Evolutionary conservation across 2,888 invertebrate species (phyloP).

Genomic region (Pseudoips prasinana): DNA sequence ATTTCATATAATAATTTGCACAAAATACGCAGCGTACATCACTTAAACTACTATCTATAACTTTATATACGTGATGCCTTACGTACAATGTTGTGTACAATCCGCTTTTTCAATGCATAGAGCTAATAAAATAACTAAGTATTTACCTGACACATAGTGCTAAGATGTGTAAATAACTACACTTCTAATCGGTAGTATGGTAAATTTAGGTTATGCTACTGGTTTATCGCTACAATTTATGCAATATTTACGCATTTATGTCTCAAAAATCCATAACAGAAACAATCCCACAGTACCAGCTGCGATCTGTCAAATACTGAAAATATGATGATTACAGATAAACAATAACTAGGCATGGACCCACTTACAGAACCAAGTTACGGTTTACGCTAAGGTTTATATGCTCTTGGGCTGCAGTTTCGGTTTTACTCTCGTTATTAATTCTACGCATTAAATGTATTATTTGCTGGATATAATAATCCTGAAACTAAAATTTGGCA

Average conservation of each 20-base stretch:
- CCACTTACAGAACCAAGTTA: conserved; percentile 20
- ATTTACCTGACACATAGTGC: conserved; percentile 59
- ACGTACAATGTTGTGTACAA: conserved; percentile 26
- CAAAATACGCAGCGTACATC: conserved; percentile 13
- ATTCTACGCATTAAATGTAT: too few species aligned
- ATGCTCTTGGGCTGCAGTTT: too few species aligned
- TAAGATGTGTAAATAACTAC: conserved; percentile 15
- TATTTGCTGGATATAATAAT: too few species aligned
- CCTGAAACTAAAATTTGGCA: too few species aligned
- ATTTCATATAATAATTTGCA: conserved; percentile 21
- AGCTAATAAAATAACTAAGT: conserved; percentile 22
- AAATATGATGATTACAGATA: conserved; percentile 25
- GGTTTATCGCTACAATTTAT: conserved; percentile 22
- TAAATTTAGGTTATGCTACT: conserved; percentile 20
- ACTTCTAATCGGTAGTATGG: conserved; percentile 10
- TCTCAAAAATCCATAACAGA: conserved; percentile 57
- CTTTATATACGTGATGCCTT: conserved; percentile 12
- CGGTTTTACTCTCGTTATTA: too few species aligned
- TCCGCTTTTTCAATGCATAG: conserved; percentile 21
- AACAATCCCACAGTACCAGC: conserved; percentile 67
- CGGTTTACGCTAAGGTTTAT: too few species aligned
- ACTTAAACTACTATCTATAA: conserved; percentile 4
- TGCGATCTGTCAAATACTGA: conserved; percentile 68
- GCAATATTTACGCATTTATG: conserved; percentile 38
- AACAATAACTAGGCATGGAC: conserved; percentile 11